Base-by-base conservation (phyloP, 2,113 vertebrate genomes). In the Dryoscopus gambensis region DNA sequence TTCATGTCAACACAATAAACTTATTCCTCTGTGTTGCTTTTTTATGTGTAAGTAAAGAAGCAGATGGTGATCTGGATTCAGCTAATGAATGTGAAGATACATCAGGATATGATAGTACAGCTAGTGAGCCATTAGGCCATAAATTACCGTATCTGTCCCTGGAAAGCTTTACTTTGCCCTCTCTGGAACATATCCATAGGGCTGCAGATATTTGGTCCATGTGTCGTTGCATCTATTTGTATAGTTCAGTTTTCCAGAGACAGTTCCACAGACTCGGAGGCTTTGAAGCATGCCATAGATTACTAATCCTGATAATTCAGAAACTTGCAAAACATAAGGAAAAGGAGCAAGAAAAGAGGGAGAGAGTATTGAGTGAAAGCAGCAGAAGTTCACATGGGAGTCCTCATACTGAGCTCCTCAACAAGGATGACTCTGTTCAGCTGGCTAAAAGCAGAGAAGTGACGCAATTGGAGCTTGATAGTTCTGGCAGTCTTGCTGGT, bases 31-130 rank as follows among this genome's bases (percentile, higher is more conserved):
- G 99, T 62, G 98, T 99, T 92, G 98, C 99, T 18, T 99, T 99
- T 96, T 97, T 99, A 21, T 99, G 98, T 27, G 98, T 99, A 30
- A 99, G 98, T 97, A 99, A 99, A 96, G 99, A 99, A 94, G 98
- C 98, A 10, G 99, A 99, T 81, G 97, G 98, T 57, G 99, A 99
- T 78, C 96, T 97, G 35, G 99, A 99, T 93, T 98, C 98, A 1
- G 98, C 98, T 77, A 99, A 98, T 77, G 99, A 99, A 82, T 99
- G 99, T 3, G 99, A 99, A 96, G 99, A 99, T 95, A 99, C 99
- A 0, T 99, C 99, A 2, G 99, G 99, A 30, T 99, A 99, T 71
- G 99, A 99, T 84, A 99, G 99, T 78, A 99, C 99, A 33, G 98
- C 99, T 20, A 99, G 99, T 42, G 99, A 99, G 73, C 98, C 99